These are phyloP conservation scores for Passerculus sandwichensis DNA, from an alignment of 2,797 vertebrate species.

Conservation along the genomic window DNA sequence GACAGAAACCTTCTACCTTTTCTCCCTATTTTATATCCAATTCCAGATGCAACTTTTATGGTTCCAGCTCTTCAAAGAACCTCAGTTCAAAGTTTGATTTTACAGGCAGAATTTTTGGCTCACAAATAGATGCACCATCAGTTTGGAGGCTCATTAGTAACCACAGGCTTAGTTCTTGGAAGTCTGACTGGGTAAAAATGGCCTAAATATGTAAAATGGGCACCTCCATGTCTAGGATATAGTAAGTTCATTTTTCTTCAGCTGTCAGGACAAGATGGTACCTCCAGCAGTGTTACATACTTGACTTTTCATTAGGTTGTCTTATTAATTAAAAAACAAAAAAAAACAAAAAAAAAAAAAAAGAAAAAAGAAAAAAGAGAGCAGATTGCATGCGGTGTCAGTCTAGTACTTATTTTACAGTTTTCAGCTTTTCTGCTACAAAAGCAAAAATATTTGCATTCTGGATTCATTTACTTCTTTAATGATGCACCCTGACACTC, in stretches of 20 bases:
- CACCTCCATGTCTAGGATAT: not conserved
- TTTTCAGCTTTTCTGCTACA: not conserved
- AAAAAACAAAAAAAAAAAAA: too few relatives aligned
- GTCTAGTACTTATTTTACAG: not conserved
- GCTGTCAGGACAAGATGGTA: not conserved
- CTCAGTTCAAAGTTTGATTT: not conserved
- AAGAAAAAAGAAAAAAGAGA: accelerated
- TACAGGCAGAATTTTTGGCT: not conserved
- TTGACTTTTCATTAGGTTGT: not conserved
- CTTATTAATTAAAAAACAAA: not conserved
- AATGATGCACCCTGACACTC: not conserved
- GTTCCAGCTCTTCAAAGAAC: not conserved
- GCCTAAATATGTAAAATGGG: not conserved
- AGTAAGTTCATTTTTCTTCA: not conserved
- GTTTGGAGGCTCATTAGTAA: not conserved
- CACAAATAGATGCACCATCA: not conserved
- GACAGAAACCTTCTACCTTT: not conserved
- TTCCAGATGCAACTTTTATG: not conserved
- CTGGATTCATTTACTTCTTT: not conserved
- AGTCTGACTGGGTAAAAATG: not conserved
- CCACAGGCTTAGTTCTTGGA: not conserved
- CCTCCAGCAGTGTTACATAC: not conserved
- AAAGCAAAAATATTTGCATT: not conserved
- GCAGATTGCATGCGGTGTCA: accelerated
- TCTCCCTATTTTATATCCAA: not conserved